These are phyloP conservation scores for Campopleginae sp. DNA, from an alignment of 2,888 invertebrate genomes.

Conservation along the genomic window DNA sequence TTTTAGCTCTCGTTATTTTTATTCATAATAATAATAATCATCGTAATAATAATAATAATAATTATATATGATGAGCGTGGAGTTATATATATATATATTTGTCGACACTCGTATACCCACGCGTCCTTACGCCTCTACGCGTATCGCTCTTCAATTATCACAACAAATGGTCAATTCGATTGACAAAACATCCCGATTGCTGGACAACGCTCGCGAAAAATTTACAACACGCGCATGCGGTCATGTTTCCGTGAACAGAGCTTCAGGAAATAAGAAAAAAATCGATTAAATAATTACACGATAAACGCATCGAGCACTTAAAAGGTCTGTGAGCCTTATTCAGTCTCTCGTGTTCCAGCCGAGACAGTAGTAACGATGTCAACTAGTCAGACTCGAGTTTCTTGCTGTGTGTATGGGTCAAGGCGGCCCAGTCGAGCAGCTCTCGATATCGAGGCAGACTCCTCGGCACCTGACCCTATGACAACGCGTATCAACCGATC, in stretches of 20 bases:
- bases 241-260: background rate
- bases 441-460: constrained; percentile 10
- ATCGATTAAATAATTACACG: background rate
- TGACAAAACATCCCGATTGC: constrained; percentile 35
- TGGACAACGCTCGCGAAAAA: constrained; percentile 9
- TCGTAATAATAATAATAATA: constrained; percentile 53
- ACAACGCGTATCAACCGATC: background rate
- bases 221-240: background rate
- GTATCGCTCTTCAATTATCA: background rate
- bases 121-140: constrained; percentile 57
- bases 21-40: constrained; percentile 58
- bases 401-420: constrained; percentile 37
- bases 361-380: constrained; percentile 57
- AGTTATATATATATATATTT: constrained; percentile 56
- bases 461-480: background rate
- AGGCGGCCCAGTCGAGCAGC: constrained; percentile 43
- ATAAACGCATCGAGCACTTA: background rate
- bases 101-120: constrained; percentile 64
- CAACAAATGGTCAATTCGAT: constrained; percentile 4
- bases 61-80: constrained; percentile 59
- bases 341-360: constrained; percentile 35
- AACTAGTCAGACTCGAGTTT: constrained; percentile 57
- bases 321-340: constrained; percentile 37
- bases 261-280: background rate
- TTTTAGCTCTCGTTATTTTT: constrained; percentile 69